Evolutionary conservation across 2,888 invertebrate species (phyloP), one percentile per base, ranked within the genome.

Genomic region (Tachina grossa): DNA sequence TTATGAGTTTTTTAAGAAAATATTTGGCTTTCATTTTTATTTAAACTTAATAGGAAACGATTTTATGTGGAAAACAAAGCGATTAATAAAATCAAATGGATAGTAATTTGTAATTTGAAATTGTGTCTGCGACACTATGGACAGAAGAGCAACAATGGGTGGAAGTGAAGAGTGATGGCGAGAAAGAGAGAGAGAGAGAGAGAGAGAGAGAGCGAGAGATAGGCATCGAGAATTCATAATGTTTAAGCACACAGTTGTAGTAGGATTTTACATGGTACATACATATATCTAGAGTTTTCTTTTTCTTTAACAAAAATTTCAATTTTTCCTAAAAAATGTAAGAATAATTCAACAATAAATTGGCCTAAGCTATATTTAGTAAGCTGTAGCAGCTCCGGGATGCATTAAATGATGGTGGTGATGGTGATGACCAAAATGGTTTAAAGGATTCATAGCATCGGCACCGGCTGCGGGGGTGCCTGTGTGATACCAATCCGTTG

Each of bases 341-440:
- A 22, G 43, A 63, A 51, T 71, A 77, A 66, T 45, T 78, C 74
- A 76, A 81, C 72, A 76, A 65, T 47, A 82, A 81, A 76, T 78
- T 85, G 68, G 22, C 79, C 76, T 77, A 76, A 72, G 57, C 84
- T 78, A 78, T 53, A 94, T 94, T 96, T 95, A 96, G 94, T 96
- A 96, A 71, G 96, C 96, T 83, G 96, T 95, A 81, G 96, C 95
- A 57, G 96, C 95, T 11, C 96, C 96, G 43, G 95, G 95, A 92
- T 94, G 95, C 94, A 95, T 94, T 89, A 95, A 91, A 88, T 94
- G 95, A 88, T 95, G 95, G 87, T 94, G 94, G 84, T 94, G 94
- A 90, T 94, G 94, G 89, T 95, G 95, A 90, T 92, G 92, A 1
- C 95, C 94, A 85, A 94, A 93, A 88, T 93, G 93, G 89, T 94